Conservation (phyloP, 2,113 vertebrate genomes). For the Entelurus aequoreus region DNA sequence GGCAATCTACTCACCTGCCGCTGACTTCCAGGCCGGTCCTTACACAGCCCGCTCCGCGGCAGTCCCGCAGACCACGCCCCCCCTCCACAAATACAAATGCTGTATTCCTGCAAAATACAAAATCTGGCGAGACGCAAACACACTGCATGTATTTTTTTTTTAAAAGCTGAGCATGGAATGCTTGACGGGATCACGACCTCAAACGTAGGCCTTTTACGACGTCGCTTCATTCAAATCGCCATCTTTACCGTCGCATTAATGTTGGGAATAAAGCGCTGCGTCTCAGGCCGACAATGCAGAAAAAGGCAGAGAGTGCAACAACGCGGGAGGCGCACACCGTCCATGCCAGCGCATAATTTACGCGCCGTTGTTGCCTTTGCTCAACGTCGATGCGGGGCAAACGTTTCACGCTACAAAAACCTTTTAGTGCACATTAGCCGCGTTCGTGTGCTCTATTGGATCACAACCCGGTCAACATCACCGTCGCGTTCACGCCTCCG, state of each 20-base stretch:
- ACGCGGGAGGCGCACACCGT: background rate
- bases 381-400: background rate
- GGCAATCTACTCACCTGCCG: no score
- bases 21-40: no score
- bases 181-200: constrained; percentile 21
- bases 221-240: constrained; percentile 43
- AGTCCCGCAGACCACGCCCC: no score
- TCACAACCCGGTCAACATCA: background rate
- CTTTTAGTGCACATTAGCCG: constrained; percentile 29
- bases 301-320: constrained; percentile 1
- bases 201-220: constrained; percentile 33
- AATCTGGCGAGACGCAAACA: no score
- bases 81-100: no score
- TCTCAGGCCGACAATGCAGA: constrained; percentile 23
- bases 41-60: no score
- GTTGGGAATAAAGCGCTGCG: constrained; percentile 44
- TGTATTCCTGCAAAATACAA: no score
- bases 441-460: constrained; percentile 7
- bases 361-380: constrained; percentile 5
- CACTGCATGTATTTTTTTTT: no score
- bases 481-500: constrained; percentile 2
- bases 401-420: constrained; percentile 27
- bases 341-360: background rate
- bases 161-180: no score
- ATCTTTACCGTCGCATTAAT: constrained; percentile 44